Evolutionary conservation across 2,797 vertebrate species (phyloP), one percentile per base, ranked within the genome.

Genomic region (Ctenochaetus hawaiiensis): DNA sequence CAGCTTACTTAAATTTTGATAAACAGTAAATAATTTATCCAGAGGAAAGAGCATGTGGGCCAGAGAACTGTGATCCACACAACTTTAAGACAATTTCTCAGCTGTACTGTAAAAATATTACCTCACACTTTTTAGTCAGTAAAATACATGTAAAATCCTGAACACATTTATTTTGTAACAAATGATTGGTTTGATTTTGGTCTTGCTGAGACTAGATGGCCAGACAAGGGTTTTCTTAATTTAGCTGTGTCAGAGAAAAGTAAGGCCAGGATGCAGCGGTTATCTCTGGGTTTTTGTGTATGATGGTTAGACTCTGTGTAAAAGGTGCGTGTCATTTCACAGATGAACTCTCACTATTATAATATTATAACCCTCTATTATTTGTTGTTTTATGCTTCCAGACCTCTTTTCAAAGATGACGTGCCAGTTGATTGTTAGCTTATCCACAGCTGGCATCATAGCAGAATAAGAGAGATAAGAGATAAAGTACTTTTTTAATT

Each of bases 1-100:
- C 67, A 81, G 72, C 62, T 73, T 56, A 68, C 82, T 89, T 89
- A 70, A 70, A 79, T 75, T 84, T 67, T 54, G 75, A 91, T 83
- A 81, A 90, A 84, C 67, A 45, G 80, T 91, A 79, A 93, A 93
- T 93, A 89, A 93, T 93, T 93, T 60, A 81, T 77, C 52, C 43
- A 73, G 8, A 58, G 71, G 53, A 51, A 78, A 11, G 64, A 47
- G 58, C 78, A 87, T 81, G 80, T 85, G 75, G 86, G 85, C 76
- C 82, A 89, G 67, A 58, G 58, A 77, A 58, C 79, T 79, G 59
- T 56, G 56, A 87, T 87, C 75, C 78, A 61, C 67, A 85, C 69
- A 77, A 66, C 69, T 78, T 74, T 62, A 16, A 70, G 43, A 63
- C 6, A 3, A 56, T 62, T 67, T 76, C 13, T 18, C 13, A 6